These are phyloP conservation scores for Cheilosia grossa DNA, from an alignment of 2,888 invertebrate genomes.

Conservation along the genomic window DNA sequence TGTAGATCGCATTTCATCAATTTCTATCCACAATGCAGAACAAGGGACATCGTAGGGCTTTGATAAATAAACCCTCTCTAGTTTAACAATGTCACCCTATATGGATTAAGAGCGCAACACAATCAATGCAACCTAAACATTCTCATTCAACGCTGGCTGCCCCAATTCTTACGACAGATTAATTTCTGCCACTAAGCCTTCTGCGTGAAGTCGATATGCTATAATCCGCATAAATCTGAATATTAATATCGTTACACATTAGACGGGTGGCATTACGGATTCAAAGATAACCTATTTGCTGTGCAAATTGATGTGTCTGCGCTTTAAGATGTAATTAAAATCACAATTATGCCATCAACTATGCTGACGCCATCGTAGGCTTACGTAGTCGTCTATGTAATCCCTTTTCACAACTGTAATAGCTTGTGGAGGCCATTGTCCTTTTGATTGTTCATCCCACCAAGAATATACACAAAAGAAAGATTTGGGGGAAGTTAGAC, in stretches of 20 bases:
- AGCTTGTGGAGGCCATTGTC: background rate
- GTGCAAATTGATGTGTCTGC: constrained; percentile 33
- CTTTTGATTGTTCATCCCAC: too few species aligned
- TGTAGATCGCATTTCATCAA: background rate
- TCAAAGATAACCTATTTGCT: constrained; percentile 40
- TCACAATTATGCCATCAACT: constrained; percentile 24
- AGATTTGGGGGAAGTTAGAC: too few species aligned
- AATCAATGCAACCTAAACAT: background rate
- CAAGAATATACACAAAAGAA: too few species aligned
- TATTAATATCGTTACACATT: constrained; percentile 24
- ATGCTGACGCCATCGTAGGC: background rate
- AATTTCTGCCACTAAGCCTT: constrained; percentile 26
- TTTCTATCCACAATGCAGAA: too few species aligned
- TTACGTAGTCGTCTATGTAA: background rate
- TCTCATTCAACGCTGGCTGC: background rate
- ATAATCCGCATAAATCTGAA: constrained; percentile 48
- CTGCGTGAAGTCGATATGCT: constrained; percentile 25
- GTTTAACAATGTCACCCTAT: background rate
- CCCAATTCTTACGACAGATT: constrained; percentile 17
- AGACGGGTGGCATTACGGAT: constrained; percentile 20
- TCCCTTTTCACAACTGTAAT: background rate
- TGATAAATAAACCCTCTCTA: background rate
- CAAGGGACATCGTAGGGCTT: background rate
- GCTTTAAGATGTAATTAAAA: constrained; percentile 39
- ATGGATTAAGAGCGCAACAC: background rate